Evolutionary conservation across 2,888 invertebrate species (phyloP).

Genomic region (Antheraea assamensis): DNA sequence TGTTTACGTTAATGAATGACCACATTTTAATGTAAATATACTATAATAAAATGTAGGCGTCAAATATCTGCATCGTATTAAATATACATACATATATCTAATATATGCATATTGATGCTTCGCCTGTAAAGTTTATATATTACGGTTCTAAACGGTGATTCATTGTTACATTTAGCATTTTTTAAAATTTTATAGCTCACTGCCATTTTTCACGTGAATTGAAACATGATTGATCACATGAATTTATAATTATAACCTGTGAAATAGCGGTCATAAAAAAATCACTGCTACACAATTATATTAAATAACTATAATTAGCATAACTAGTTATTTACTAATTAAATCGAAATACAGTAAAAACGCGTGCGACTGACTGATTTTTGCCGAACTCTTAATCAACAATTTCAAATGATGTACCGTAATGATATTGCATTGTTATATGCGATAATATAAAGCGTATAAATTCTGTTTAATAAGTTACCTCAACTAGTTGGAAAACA

Average conservation of each 20-base stretch:
- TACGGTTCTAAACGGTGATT: neutral
- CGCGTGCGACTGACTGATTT: neutral
- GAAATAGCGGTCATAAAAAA: too few species aligned
- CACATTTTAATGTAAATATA: neutral
- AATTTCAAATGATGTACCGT: neutral
- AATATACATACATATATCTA: neutral
- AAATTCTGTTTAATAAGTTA: neutral
- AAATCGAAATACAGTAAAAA: neutral
- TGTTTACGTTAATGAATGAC: conserved; percentile 1
- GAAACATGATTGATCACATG: too few species aligned
- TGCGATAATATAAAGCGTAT: neutral
- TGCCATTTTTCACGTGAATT: too few species aligned
- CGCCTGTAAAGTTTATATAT: neutral
- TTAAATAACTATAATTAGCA: neutral
- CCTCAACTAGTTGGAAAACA: neutral
- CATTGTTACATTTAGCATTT: neutral
- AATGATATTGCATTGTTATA: neutral
- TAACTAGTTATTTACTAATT: neutral
- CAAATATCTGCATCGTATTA: neutral
- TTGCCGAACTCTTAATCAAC: neutral
- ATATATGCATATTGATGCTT: neutral
- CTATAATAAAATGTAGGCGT: neutral
- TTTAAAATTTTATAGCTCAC: too few species aligned
- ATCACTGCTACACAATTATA: too few species aligned
- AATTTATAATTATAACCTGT: too few species aligned